These are phyloP conservation scores for Micromussa lordhowensis DNA, from an alignment of 92 coral and sea anemone species.

Conservation along the genomic window DNA sequence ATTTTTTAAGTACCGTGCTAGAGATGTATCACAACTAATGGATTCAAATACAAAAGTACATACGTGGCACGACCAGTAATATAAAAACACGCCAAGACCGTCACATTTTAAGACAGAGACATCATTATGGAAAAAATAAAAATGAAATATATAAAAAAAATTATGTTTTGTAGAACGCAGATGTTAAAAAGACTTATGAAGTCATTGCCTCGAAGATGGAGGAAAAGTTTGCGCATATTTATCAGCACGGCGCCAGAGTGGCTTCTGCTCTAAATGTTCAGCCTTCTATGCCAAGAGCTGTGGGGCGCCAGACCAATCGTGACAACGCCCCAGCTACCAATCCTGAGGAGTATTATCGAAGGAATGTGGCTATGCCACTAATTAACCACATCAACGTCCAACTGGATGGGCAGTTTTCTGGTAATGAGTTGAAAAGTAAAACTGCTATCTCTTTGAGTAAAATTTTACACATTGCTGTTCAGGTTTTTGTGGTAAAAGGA, in stretches of 20 bases:
- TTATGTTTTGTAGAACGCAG: too few species aligned
- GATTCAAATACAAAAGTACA: too few species aligned
- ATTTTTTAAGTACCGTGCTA: too few species aligned
- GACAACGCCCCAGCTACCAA: slow-evolving; percentile 55
- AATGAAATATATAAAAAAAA: too few species aligned
- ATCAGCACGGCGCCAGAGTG: slow-evolving; percentile 41
- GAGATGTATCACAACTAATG: too few species aligned
- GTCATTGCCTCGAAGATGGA: slow-evolving; percentile 38
- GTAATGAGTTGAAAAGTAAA: slow-evolving; percentile 38
- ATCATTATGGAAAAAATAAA: too few species aligned
- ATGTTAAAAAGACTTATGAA: slow-evolving; percentile 46
- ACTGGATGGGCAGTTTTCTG: slow-evolving; percentile 51
- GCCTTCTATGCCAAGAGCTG: slow-evolving; percentile 53
- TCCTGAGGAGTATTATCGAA: slow-evolving; percentile 48
- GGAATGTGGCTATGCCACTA: slow-evolving; percentile 63
- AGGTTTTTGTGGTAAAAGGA: too few species aligned
- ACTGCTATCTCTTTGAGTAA: too few species aligned
- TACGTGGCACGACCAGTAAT: too few species aligned
- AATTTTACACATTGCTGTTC: too few species aligned
- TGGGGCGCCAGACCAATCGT: slow-evolving; percentile 44
- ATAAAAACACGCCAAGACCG: too few species aligned
- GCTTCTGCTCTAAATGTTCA: slow-evolving; percentile 43
- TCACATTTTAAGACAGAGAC: too few species aligned
- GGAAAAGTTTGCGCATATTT: slow-evolving; percentile 35
- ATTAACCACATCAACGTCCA: slow-evolving; percentile 40